Conservation (phyloP, 2,888 invertebrate species). For the Drosophila austrosaltans region DNA sequence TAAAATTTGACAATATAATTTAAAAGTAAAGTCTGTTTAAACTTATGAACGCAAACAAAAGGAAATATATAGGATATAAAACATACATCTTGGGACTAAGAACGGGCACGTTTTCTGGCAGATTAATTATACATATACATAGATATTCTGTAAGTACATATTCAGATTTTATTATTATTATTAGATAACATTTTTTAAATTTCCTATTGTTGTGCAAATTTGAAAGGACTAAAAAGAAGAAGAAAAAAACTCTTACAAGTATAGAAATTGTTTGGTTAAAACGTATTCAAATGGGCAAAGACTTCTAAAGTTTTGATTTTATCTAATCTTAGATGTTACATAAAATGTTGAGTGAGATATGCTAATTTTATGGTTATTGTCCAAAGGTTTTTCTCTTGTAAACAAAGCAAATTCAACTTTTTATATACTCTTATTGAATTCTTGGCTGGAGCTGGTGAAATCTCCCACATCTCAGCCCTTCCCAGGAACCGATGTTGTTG, state of each 20-base stretch:
- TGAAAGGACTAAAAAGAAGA: neutral
- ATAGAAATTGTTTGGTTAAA: neutral
- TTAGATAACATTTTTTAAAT: neutral
- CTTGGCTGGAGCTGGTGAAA: conserved; percentile 28
- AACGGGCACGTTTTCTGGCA: neutral
- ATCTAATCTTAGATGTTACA: conserved; percentile 60
- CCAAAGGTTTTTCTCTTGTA: conserved; percentile 36
- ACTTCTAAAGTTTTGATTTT: conserved; percentile 49
- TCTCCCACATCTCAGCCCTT: conserved; percentile 2
- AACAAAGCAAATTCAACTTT: conserved; percentile 44
- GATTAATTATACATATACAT: neutral
- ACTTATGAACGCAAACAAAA: no score
- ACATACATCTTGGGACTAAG: no score
- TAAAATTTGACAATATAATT: no score
- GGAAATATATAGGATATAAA: no score
- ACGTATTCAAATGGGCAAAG: conserved; percentile 6
- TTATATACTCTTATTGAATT: conserved; percentile 42
- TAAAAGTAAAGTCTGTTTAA: no score
- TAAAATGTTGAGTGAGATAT: conserved; percentile 37
- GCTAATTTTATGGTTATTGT: conserved; percentile 47
- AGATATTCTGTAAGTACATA: neutral
- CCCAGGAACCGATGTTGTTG: neutral
- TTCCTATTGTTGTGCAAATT: neutral
- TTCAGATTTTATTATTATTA: neutral
- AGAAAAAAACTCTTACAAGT: neutral